Evolutionary conservation across 1,140 invertebrate genomes (phyloP).

Genomic region (Triops cancriformis): DNA sequence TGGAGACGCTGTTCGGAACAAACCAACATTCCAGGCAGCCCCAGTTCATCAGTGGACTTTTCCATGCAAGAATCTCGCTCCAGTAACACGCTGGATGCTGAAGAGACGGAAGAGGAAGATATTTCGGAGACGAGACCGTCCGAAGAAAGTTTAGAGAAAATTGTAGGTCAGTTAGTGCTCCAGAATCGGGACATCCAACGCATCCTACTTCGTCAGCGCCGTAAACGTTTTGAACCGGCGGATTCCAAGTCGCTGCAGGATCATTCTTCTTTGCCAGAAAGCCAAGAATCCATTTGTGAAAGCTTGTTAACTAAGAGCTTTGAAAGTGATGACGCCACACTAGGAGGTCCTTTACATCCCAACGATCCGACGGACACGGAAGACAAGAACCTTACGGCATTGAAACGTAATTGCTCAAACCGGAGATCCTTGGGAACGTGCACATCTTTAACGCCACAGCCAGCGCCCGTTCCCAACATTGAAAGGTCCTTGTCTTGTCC

Average conservation of each 20-base stretch:
- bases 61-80: neutral
- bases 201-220: slow-evolving; percentile 47
- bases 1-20: neutral
- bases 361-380: neutral
- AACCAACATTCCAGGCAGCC: neutral
- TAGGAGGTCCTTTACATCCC: neutral
- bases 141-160: slow-evolving; percentile 58
- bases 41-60: neutral
- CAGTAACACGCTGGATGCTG: neutral
- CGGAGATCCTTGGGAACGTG: neutral
- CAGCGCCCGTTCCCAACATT: neutral
- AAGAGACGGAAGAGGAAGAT: slow-evolving; percentile 30
- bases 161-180: slow-evolving; percentile 71
- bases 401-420: neutral
- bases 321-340: neutral
- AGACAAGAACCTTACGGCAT: neutral
- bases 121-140: slow-evolving; percentile 25
- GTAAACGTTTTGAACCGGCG: slow-evolving; percentile 37
- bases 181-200: slow-evolving; percentile 74
- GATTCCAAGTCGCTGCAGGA: neutral
- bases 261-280: neutral
- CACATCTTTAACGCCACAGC: neutral
- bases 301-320: neutral
- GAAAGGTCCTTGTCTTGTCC: slow-evolving; percentile 24
- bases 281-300: neutral